Conservation (phyloP, 2,113 vertebrate species). For the Sinocyclocheilus rhinocerous region DNA sequence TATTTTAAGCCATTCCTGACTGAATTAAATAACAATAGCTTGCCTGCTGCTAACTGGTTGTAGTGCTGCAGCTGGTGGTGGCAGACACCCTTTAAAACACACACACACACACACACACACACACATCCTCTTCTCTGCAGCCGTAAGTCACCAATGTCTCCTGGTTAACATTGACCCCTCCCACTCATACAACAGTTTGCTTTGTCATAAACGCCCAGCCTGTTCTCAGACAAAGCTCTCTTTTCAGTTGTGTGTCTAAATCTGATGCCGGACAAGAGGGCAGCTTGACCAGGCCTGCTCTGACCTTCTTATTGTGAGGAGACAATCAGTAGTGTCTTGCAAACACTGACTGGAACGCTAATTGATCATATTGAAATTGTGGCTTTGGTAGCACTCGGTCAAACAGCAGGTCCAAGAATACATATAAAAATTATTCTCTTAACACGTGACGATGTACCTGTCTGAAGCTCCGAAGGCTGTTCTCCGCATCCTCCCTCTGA, state of each 20-base stretch:
- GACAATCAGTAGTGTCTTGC: background rate
- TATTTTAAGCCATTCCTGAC: background rate
- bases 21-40: slow-evolving; percentile 18
- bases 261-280: slow-evolving; percentile 30
- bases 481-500: slow-evolving; percentile 86
- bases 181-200: slow-evolving; percentile 58
- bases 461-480: slow-evolving; percentile 83
- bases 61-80: slow-evolving; percentile 33
- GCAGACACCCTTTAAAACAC: slow-evolving; percentile 45
- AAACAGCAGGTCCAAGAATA: background rate
- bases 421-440: background rate
- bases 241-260: slow-evolving; percentile 49
- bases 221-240: slow-evolving; percentile 55
- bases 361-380: background rate
- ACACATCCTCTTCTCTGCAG: slow-evolving; percentile 10
- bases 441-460: slow-evolving; percentile 73
- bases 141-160: slow-evolving; percentile 10
- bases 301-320: background rate
- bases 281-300: slow-evolving; percentile 8
- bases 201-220: slow-evolving; percentile 60
- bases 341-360: background rate
- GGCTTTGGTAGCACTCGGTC: background rate
- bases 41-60: background rate
- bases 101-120: slow-evolving; percentile 20
- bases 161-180: background rate